Base-by-base conservation (phyloP, 2,113 vertebrate genomes). In the Phaethon lepturus region DNA sequence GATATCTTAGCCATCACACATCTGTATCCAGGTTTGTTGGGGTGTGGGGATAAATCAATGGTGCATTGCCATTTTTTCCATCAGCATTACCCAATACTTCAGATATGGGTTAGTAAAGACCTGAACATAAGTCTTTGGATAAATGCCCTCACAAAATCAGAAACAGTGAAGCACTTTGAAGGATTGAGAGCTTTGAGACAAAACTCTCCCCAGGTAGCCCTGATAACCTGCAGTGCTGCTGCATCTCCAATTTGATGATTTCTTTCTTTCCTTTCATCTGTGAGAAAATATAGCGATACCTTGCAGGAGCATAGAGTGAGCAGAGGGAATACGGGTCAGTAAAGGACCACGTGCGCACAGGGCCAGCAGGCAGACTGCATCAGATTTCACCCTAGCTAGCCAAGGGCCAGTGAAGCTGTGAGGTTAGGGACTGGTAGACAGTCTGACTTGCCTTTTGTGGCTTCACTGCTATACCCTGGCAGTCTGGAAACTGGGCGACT, bases 321-420 rank as follows among this genome's bases (percentile, higher is more conserved):
- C 15, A 58, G 64, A 66, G 50, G 55, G 25, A 63, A 13, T 5
- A 31, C 5, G 35, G 73, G 73, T 19, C 72, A 55, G 42, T 8
- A 31, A 31, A 73, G 53, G 44, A 47, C 14, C 0, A 0, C 5
- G 16, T 22, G n/a, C 8, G 31, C 5, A 17, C 29, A 59, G 29
- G 74, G 55, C 28, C 69, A 77, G 59, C 40, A 69, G 40, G 28
- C 58, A 89, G 44, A 17, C 29, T n/a, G n/a, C 50, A 47, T 13
- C 69, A 20, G 6, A 1, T 45, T n/a, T 55, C 62, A 55, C 7
- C 49, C 35, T 7, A 14, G 33, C n/a, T 6, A 60, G 79, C 71
- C 10, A 3, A 40, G 59, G 58, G 15, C 28, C 47, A 64, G 17
- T 19, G 50, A 76, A 31, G 31, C 35, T 53, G 42, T 47, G 67